Conservation (phyloP, 2,888 invertebrate species). For the Glyphotaelius pellucidus region DNA sequence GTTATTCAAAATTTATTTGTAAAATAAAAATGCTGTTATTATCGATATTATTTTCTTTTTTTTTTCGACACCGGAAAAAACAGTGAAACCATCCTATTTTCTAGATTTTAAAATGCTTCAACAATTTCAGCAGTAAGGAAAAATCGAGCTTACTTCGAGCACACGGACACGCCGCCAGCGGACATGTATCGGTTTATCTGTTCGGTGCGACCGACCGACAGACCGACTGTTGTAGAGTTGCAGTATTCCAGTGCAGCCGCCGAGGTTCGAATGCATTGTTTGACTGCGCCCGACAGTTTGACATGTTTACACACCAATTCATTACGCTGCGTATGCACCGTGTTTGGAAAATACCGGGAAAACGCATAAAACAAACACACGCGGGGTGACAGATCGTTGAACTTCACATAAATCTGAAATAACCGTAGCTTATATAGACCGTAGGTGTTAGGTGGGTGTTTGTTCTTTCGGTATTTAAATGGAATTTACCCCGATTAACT, state of each 20-base stretch:
- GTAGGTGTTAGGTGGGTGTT: background rate
- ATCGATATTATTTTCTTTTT: too few relatives aligned
- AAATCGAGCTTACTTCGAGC: background rate
- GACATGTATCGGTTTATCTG: background rate
- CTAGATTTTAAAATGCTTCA: background rate
- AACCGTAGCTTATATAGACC: background rate
- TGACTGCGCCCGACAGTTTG: conserved; percentile 22
- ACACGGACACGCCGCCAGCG: background rate
- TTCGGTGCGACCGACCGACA: background rate
- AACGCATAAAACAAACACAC: background rate
- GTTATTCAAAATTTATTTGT: too few relatives aligned
- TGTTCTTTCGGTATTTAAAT: background rate
- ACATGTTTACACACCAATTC: conserved; percentile 34
- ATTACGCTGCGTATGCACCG: conserved; percentile 2
- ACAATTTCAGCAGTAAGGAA: background rate
- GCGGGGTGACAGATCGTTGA: background rate
- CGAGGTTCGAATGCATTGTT: conserved; percentile 5
- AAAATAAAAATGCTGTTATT: too few relatives aligned
- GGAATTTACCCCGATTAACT: background rate
- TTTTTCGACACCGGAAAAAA: too few relatives aligned
- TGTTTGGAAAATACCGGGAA: background rate
- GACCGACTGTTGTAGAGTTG: background rate
- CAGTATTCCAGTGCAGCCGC: background rate
- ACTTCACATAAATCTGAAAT: background rate
- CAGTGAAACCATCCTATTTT: too few relatives aligned